phyloP scores from a whole-genome alignment of 2,113 vertebrate species.

The Poeciliopsis occidentalis region DNA sequence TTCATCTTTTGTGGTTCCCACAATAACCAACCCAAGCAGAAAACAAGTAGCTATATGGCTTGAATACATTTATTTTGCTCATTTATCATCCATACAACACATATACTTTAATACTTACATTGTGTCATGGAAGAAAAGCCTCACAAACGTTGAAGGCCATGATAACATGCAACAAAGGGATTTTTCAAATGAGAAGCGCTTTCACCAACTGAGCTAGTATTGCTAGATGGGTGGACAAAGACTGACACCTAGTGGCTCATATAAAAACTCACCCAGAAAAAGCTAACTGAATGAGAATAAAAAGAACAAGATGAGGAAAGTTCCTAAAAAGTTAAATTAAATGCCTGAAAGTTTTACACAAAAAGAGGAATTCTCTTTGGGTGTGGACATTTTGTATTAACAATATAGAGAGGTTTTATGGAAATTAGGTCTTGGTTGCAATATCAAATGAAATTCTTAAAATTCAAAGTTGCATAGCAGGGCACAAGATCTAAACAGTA shows the following conservation, averaged over 20 bases:
- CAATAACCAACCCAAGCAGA: conserved; percentile 10
- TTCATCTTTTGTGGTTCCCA: conserved; percentile 39
- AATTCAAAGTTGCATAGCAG: no score
- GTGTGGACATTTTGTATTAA: no score
- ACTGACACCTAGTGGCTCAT: conserved; percentile 59
- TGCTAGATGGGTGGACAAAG: conserved; percentile 13
- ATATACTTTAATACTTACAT: conserved; percentile 14
- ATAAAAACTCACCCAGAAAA: background rate
- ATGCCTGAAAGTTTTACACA: no score
- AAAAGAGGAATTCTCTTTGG: no score
- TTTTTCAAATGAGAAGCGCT: background rate
- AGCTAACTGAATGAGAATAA: background rate
- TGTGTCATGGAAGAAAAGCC: conserved; percentile 10
- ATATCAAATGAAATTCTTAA: no score
- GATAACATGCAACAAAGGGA: background rate
- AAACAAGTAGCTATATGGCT: conserved; percentile 20
- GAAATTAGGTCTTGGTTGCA: no score
- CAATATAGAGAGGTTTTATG: no score
- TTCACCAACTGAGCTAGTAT: background rate
- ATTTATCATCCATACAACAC: conserved; percentile 49
- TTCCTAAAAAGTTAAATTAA: no score
- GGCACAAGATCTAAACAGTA: no score
- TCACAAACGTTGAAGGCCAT: conserved; percentile 19
- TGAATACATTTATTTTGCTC: conserved; percentile 16
- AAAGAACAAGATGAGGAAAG: no score